A percentile compares a stretch with the other conserved stretches of the same genome.
These are phyloP conservation scores for Cathartes aura DNA, from an alignment of 2,113 vertebrate genomes.

Conservation along the genomic window DNA sequence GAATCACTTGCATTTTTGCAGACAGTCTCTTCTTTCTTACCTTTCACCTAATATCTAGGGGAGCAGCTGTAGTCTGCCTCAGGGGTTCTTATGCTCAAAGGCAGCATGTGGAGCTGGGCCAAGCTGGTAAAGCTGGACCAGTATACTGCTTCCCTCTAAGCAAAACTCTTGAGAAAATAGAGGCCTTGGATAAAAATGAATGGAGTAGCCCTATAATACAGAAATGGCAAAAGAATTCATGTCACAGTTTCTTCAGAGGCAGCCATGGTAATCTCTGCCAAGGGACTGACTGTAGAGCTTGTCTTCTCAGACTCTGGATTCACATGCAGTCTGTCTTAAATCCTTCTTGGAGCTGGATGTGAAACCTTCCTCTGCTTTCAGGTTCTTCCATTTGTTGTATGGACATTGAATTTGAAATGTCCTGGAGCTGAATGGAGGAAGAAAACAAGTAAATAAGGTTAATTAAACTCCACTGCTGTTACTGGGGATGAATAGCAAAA, in stretches of 20 bases:
- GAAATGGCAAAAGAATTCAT: not conserved
- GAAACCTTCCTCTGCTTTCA: conserved; percentile 35
- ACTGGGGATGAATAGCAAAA: conserved; percentile 32
- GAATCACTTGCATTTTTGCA: not conserved
- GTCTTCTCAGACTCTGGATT: not conserved
- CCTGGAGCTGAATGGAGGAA: not conserved
- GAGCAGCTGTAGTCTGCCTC: not conserved
- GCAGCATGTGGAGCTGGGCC: not conserved
- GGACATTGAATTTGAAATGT: conserved; percentile 29
- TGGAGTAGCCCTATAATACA: not conserved
- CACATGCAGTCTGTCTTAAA: not conserved
- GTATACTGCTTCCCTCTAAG: not conserved
- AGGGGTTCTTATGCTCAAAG: not conserved
- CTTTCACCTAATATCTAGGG: not conserved
- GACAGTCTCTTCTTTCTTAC: not conserved
- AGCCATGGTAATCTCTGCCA: not conserved
- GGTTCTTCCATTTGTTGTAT: conserved; percentile 12
- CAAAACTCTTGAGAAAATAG: not conserved
- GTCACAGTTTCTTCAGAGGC: not conserved
- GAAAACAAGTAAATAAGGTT: conserved; percentile 30
- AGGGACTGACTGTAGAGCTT: not conserved
- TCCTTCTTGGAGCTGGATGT: not conserved
- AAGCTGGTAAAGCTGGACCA: not conserved
- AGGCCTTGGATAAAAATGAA: not conserved
- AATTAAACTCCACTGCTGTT: conserved; percentile 33